Conservation (phyloP, 2,797 vertebrate species). For the Melanitta fusca region DNA sequence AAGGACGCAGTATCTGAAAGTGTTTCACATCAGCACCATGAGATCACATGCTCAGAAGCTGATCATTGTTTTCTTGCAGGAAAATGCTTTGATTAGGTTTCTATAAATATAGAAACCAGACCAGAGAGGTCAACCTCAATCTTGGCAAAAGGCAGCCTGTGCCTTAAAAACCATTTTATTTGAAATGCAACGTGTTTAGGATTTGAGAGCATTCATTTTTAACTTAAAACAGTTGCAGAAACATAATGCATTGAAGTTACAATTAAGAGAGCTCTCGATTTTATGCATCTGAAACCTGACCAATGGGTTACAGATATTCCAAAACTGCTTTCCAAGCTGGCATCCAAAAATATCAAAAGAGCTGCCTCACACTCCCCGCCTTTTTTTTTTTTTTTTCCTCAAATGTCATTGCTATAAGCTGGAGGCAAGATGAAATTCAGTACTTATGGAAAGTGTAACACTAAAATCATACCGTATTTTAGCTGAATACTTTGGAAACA, state of each 20-base stretch:
- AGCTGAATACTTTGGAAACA: background rate
- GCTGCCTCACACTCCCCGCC: background rate
- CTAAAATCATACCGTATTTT: background rate
- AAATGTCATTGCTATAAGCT: background rate
- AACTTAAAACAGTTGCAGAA: slow-evolving; percentile 24
- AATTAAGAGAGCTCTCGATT: background rate
- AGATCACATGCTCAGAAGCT: slow-evolving; percentile 65
- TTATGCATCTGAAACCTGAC: background rate
- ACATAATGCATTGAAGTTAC: slow-evolving; percentile 8
- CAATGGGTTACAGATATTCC: slow-evolving; percentile 17
- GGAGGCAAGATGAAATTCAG: slow-evolving; percentile 16
- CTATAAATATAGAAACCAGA: slow-evolving; percentile 58
- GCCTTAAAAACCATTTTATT: background rate
- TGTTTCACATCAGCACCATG: slow-evolving; percentile 49
- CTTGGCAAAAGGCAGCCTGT: slow-evolving; percentile 53
- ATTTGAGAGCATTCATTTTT: slow-evolving; percentile 1
- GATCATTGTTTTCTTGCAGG: slow-evolving; percentile 35
- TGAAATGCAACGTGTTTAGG: slow-evolving; percentile 4
- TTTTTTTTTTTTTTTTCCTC: background rate
- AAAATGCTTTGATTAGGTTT: slow-evolving; percentile 56
- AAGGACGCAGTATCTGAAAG: background rate
- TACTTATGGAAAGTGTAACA: slow-evolving; percentile 5
- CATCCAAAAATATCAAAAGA: slow-evolving; percentile 47
- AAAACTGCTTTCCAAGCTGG: slow-evolving; percentile 2
- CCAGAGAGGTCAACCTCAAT: slow-evolving; percentile 36